These are phyloP conservation scores for Poicephalus meyeri DNA, from an alignment of 2,113 vertebrate genomes.

Conservation along the genomic window DNA sequence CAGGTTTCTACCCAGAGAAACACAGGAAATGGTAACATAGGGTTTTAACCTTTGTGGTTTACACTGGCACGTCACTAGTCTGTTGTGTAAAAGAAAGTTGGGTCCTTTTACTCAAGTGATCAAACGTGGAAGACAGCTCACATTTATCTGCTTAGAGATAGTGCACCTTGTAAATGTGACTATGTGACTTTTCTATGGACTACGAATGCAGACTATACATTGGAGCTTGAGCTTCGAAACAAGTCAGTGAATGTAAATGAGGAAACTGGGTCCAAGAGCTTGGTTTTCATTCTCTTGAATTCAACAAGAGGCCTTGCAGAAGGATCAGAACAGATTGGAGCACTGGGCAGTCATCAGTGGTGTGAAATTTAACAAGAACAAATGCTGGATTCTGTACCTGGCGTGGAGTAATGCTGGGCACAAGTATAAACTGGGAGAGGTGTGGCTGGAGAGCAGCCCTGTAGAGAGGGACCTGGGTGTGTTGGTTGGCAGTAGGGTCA, in stretches of 20 bases:
- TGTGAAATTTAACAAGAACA: not conserved
- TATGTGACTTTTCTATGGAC: not conserved
- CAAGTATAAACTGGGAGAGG: not conserved
- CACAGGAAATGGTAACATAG: not conserved
- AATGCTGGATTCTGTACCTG: not conserved
- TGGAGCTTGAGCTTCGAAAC: not conserved
- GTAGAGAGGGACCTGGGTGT: not conserved
- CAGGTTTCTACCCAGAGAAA: not conserved
- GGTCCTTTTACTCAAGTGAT: not conserved
- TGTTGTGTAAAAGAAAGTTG: not conserved
- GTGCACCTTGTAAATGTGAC: not conserved
- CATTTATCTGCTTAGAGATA: not conserved
- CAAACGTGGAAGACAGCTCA: not conserved
- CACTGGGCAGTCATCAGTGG: not conserved
- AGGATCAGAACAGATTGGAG: not conserved
- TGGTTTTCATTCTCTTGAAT: not conserved
- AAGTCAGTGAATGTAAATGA: not conserved
- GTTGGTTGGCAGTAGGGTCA: not conserved
- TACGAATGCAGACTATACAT: not conserved
- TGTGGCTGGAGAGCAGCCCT: not conserved
- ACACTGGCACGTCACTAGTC: rapidly evolving
- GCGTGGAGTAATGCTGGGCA: not conserved
- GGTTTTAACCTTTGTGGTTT: not conserved
- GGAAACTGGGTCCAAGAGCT: not conserved
- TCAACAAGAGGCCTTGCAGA: not conserved